Evolutionary conservation across 2,888 invertebrate species (phyloP).

Genomic region (Drosophila emarginata): DNA sequence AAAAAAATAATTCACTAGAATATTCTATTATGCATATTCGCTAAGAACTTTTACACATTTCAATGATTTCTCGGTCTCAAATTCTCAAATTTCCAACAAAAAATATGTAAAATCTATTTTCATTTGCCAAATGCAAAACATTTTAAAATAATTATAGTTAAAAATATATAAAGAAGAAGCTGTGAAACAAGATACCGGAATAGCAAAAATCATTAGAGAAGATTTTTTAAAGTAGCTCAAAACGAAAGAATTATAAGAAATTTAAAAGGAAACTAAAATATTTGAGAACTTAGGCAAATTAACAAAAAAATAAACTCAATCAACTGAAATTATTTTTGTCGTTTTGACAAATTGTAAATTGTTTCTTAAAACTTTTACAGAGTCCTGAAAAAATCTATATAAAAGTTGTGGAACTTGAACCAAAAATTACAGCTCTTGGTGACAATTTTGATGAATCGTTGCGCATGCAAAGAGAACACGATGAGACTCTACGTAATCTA

Average conservation of each 20-base stretch:
- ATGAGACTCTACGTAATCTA: slow-evolving; percentile 91
- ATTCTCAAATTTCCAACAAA: background rate
- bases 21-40: background rate
- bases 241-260: too few relatives aligned
- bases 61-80: background rate
- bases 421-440: slow-evolving; percentile 91
- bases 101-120: slow-evolving; percentile 1
- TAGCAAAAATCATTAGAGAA: too few relatives aligned
- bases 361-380: slow-evolving; percentile 83
- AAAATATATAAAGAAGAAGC: background rate
- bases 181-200: background rate
- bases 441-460: slow-evolving; percentile 89
- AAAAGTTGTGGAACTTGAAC: slow-evolving; percentile 92
- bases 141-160: background rate
- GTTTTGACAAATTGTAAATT: background rate
- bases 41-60: background rate
- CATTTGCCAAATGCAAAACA: background rate
- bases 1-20: too few relatives aligned
- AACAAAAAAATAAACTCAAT: background rate
- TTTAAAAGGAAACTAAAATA: too few relatives aligned
- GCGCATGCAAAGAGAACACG: slow-evolving; percentile 89
- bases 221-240: too few relatives aligned
- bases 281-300: background rate
- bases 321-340: background rate
- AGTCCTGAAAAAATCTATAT: slow-evolving; percentile 91